Percentiles rank a stretch among this genome's conserved stretches.
phyloP scores from a whole-genome alignment of 30 jellyfish, hydroid and myxozoan genomes.

The Chrysaora quinquecirrha region DNA sequence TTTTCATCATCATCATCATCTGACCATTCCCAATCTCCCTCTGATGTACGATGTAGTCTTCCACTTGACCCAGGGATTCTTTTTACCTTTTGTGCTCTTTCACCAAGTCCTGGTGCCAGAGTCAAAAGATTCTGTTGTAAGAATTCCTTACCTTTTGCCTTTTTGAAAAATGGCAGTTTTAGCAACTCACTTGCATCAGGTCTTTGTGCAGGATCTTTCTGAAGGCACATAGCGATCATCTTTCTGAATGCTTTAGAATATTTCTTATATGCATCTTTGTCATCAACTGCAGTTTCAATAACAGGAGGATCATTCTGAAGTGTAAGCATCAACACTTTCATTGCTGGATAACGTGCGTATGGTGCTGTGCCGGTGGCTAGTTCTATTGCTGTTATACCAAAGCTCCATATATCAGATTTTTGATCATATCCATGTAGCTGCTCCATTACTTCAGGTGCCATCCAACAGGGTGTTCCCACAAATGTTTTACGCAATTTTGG shows the following conservation, averaged over 20 bases:
- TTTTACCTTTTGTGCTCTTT: slow-evolving; percentile 80
- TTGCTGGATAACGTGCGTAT: slow-evolving; percentile 96
- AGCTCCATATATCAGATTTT: slow-evolving; percentile 98
- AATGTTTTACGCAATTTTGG: slow-evolving; percentile 92
- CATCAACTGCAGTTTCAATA: slow-evolving; percentile 92
- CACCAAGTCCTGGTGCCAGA: slow-evolving; percentile 91
- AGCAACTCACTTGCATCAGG: slow-evolving; percentile 95
- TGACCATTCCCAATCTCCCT: slow-evolving; percentile 89
- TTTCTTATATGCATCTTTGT: slow-evolving; percentile 89
- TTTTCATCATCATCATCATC: slow-evolving; percentile 56
- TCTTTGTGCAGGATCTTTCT: slow-evolving; percentile 87
- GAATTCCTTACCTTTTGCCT: slow-evolving; percentile 90
- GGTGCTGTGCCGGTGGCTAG: slow-evolving; percentile 99
- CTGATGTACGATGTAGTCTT: slow-evolving; percentile 71
- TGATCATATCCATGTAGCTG: slow-evolving; percentile 94
- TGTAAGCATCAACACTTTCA: slow-evolving; percentile 96
- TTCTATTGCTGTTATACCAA: slow-evolving; percentile 98
- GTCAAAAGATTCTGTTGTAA: slow-evolving; percentile 68
- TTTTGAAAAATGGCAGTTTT: slow-evolving; percentile 84
- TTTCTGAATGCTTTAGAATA: slow-evolving; percentile 91
- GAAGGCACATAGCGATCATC: slow-evolving; percentile 90
- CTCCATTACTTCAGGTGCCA: slow-evolving; percentile 99
- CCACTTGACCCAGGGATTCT: slow-evolving; percentile 85
- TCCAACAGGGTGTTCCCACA: slow-evolving; percentile 99
- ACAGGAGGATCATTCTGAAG: slow-evolving; percentile 98